Percentiles rank a stretch among this genome's conserved stretches.
Conservation (phyloP, 2,888 invertebrate species). For the Tuta absoluta region DNA sequence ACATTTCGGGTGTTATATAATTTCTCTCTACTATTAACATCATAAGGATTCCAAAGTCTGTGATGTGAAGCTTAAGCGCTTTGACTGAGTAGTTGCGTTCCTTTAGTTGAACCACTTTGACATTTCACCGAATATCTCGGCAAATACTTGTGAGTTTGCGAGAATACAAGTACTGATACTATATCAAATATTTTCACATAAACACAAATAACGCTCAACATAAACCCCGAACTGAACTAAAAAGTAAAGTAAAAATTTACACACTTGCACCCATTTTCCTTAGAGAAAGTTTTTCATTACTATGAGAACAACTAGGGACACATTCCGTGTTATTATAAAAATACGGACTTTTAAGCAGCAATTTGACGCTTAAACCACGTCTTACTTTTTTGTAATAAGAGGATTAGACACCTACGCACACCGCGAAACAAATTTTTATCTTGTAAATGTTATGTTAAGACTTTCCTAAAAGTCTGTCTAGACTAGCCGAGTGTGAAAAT, state of each 20-base stretch:
- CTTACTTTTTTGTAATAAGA: too few species aligned
- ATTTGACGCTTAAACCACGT: too few species aligned
- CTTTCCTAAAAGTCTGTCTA: constrained; percentile 13
- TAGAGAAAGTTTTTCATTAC: too few species aligned
- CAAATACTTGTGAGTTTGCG: not conserved
- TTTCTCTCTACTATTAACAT: constrained; percentile 28
- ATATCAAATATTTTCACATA: constrained; percentile 1
- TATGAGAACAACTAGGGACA: too few species aligned
- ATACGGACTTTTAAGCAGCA: too few species aligned
- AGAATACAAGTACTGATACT: not conserved
- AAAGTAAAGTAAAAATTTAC: too few species aligned
- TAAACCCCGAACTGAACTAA: not conserved
- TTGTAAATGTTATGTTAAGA: not conserved
- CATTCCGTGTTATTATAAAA: too few species aligned
- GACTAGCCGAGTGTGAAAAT: constrained; percentile 18
- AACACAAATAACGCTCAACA: not conserved
- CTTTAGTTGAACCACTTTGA: constrained; percentile 19
- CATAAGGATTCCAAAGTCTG: constrained; percentile 55
- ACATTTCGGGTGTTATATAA: not conserved
- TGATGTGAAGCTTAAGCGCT: constrained; percentile 51
- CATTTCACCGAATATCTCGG: not conserved
- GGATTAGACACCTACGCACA: too few species aligned
- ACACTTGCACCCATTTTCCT: too few species aligned
- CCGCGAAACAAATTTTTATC: too few species aligned
- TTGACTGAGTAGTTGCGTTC: constrained; percentile 32